Percentiles rank a stretch among this genome's conserved stretches.
Conservation (phyloP, 2,888 invertebrate species). For the Zaprionus obscuricornis region DNA sequence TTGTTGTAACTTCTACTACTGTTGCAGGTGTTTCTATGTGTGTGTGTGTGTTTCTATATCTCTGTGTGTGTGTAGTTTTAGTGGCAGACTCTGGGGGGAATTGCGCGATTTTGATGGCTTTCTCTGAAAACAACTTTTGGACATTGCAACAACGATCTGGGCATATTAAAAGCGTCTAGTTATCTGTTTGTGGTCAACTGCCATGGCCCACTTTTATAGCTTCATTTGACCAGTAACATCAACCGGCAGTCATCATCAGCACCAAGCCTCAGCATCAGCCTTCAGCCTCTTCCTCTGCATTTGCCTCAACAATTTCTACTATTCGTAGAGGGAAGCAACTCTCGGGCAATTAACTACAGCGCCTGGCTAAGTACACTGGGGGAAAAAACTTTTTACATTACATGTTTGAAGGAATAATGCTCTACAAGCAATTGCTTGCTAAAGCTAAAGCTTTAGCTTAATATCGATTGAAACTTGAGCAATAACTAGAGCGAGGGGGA, state of each 20-base stretch:
- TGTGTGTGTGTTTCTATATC: conserved; percentile 15
- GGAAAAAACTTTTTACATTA: too few species aligned
- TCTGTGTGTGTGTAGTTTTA: conserved; percentile 39
- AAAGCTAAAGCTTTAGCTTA: too few species aligned
- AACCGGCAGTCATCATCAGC: conserved; percentile 4
- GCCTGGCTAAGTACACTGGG: conserved; percentile 20
- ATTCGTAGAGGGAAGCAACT: conserved; percentile 13
- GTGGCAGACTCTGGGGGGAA: conserved; percentile 57
- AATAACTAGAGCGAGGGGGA: too few species aligned
- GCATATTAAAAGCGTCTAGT: conserved; percentile 63
- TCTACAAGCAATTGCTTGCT: too few species aligned
- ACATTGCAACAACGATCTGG: conserved; percentile 47
- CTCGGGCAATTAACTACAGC: conserved; percentile 39
- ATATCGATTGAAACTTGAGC: too few species aligned
- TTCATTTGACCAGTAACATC: conserved; percentile 59
- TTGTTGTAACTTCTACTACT: conserved; percentile 11
- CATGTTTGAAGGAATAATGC: too few species aligned
- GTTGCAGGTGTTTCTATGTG: conserved; percentile 39
- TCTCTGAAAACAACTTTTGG: conserved; percentile 65
- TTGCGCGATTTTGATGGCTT: conserved; percentile 71
- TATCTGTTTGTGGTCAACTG: conserved; percentile 57
- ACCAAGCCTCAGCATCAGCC: too few species aligned
- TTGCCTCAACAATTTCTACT: conserved; percentile 11
- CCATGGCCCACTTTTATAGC: conserved; percentile 72
- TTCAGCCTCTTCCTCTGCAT: too few species aligned